Conservation (phyloP, 1,140 invertebrate species). For the Adelges cooleyi region DNA sequence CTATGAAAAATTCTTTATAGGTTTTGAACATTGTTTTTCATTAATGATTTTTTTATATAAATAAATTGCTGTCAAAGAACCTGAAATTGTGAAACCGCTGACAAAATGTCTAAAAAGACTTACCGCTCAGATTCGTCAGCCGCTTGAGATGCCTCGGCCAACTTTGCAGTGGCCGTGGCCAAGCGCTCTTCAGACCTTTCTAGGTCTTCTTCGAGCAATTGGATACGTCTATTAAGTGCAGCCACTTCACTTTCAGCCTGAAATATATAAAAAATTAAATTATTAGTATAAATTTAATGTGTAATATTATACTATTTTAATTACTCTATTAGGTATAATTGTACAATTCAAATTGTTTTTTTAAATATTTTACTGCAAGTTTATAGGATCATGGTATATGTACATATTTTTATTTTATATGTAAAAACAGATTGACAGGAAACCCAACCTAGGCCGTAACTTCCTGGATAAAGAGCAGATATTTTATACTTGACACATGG, state of each 20-base stretch:
- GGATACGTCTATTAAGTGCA: conserved; percentile 94
- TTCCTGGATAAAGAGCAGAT: conserved; percentile 8
- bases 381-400: too few species aligned
- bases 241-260: conserved; percentile 98
- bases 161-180: conserved; percentile 88
- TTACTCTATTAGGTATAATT: too few species aligned
- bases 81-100: too few species aligned
- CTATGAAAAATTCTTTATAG: too few species aligned
- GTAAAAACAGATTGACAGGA: conserved; percentile 13
- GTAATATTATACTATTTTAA: background rate
- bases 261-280: conserved; percentile 39
- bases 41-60: too few species aligned
- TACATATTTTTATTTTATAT: too few species aligned
- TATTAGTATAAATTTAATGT: background rate
- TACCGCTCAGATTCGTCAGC: conserved; percentile 99
- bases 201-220: conserved; percentile 95
- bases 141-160: conserved; percentile 96
- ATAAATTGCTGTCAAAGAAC: too few species aligned
- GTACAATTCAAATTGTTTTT: too few species aligned
- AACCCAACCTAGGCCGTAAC: conserved; percentile 23
- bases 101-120: conserved; percentile 38
- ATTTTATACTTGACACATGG: background rate
- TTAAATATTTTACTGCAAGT: too few species aligned
- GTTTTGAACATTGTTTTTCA: too few species aligned
- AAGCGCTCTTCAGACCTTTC: conserved; percentile 96